Percentiles rank a stretch among this genome's conserved stretches.
Evolutionary conservation across 2,113 vertebrate species (phyloP).

Genomic region (Coptodon rendalli): DNA sequence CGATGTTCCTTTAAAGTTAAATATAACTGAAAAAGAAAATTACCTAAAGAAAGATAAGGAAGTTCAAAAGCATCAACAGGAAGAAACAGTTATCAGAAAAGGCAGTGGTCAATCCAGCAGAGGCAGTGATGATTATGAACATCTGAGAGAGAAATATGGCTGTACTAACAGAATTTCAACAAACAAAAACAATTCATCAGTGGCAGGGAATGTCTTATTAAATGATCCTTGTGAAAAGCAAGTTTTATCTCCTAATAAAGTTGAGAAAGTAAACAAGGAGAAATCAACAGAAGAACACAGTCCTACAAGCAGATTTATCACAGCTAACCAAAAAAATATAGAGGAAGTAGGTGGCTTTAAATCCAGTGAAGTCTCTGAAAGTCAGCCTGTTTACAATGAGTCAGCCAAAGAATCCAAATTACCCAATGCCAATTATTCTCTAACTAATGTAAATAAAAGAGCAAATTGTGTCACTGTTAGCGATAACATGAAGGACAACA

Average conservation of each 20-base stretch:
- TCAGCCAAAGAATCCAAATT: conserved; percentile 59
- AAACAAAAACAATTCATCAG: conserved; percentile 22
- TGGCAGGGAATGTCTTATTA: not conserved
- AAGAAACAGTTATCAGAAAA: not conserved
- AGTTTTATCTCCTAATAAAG: not conserved
- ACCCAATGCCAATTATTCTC: not conserved
- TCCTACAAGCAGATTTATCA: not conserved
- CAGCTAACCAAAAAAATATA: conserved; percentile 9
- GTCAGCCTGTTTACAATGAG: conserved; percentile 43
- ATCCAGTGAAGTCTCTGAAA: conserved; percentile 7
- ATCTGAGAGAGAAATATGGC: conserved; percentile 48
- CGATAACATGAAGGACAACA: not conserved
- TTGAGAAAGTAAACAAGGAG: not conserved
- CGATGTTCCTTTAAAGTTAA: not conserved
- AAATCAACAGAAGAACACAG: not conserved
- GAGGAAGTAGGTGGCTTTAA: not conserved
- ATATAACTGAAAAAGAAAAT: not conserved
- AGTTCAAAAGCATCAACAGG: not conserved
- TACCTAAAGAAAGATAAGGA: not conserved
- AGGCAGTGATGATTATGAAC: conserved; percentile 13
- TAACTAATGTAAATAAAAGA: not conserved
- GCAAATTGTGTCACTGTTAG: not conserved
- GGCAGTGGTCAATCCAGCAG: not conserved
- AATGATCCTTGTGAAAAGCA: not conserved
- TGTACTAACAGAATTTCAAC: not conserved